Percentiles rank a stretch among this genome's conserved stretches.
These are phyloP conservation scores for Harpagus bidentatus DNA, from an alignment of 2,113 vertebrate genomes.

Conservation along the genomic window DNA sequence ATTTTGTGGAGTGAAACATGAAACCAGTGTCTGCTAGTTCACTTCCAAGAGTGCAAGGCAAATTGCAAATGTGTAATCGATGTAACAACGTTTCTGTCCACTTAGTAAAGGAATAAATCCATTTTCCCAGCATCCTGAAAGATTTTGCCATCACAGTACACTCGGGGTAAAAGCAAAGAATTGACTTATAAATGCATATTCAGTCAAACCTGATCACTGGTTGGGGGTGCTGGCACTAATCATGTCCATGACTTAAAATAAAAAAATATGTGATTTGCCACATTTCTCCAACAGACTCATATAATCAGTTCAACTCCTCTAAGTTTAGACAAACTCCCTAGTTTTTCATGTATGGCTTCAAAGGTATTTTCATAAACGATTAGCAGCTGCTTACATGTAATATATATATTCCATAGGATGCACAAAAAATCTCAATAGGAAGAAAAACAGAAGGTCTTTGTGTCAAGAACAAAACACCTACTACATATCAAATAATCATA, in stretches of 20 bases:
- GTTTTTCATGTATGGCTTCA: neutral
- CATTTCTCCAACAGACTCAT: neutral
- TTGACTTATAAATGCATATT: neutral
- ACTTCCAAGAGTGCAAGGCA: slow-evolving; percentile 3
- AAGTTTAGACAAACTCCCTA: neutral
- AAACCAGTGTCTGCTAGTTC: neutral
- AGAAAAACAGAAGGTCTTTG: neutral
- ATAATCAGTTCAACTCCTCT: neutral
- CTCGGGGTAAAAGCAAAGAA: neutral
- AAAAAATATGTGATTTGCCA: rapidly evolving
- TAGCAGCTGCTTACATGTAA: neutral
- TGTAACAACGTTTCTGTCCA: neutral
- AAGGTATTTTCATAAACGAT: neutral
- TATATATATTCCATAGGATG: neutral
- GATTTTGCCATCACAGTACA: neutral
- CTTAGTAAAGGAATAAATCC: slow-evolving; percentile 12
- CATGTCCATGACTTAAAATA: neutral
- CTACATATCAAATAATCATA: neutral
- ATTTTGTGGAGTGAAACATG: neutral
- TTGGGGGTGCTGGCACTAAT: neutral
- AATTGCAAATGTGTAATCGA: neutral
- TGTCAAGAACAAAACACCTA: neutral
- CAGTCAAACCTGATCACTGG: neutral
- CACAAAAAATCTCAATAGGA: neutral
- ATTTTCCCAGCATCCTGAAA: neutral